These are phyloP conservation scores for Chaetura pelagica DNA, from an alignment of 2,113 vertebrate genomes.

Conservation along the genomic window DNA sequence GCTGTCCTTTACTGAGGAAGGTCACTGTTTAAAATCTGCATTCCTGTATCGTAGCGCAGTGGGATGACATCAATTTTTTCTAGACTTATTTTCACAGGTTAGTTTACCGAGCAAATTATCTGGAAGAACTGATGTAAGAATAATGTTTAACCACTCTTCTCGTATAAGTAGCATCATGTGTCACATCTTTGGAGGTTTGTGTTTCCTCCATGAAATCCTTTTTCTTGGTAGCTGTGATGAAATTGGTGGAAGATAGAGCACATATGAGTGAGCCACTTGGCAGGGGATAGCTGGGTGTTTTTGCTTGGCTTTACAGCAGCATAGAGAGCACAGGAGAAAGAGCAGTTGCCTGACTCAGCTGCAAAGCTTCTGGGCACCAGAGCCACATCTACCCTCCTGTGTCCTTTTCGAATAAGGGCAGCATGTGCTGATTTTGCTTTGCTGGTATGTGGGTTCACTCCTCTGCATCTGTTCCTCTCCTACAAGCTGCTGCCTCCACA, in stretches of 20 bases:
- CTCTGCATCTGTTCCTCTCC: neutral
- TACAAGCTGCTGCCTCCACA: neutral
- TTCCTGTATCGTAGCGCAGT: neutral
- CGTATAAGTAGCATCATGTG: neutral
- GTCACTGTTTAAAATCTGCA: neutral
- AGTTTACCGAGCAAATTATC: neutral
- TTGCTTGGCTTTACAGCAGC: fast-evolving
- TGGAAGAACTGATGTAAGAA: neutral
- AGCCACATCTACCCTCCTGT: neutral
- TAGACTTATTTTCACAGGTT: neutral
- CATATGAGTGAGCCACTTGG: fast-evolving
- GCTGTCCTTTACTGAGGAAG: neutral
- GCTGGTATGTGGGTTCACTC: neutral
- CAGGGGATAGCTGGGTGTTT: neutral
- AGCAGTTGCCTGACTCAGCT: neutral
- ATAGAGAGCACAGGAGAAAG: neutral
- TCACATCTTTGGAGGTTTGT: neutral
- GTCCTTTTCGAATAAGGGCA: neutral
- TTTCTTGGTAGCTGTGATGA: neutral
- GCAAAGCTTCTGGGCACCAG: fast-evolving
- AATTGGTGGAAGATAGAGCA: neutral
- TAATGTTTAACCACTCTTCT: neutral
- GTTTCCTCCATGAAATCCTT: neutral
- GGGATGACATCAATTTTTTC: neutral
- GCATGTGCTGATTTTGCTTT: neutral